Evolutionary conservation across 2,113 vertebrate species (phyloP), one percentile per base, ranked within the genome.

Genomic region (Chionis minor): DNA sequence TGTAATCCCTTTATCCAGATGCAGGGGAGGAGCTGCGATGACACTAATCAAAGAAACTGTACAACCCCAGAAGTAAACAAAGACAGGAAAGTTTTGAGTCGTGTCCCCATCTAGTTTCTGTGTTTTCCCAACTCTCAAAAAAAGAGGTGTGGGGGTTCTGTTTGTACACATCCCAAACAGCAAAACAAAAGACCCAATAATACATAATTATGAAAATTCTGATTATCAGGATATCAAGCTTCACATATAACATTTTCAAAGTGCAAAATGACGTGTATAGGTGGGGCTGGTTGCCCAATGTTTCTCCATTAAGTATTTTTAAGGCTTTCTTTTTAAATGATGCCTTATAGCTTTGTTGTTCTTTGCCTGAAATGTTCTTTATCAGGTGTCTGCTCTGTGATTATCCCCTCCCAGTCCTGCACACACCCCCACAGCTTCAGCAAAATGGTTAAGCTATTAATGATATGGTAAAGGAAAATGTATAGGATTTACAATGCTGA

Each of bases 1-100:
- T 82, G 87, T 94, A 92, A 91, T 93, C 85, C 35, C 42, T 88
- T 94, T 86, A 92, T 86, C 58, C 94, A 90, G 72, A 96, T 65
- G n/a, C 85, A 89, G 77, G 59, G 94, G 90, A 95, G 92, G 80
- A 91, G 85, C 79, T 87, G 80, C 14, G 6, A 55, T 74, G 49
- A 94, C 87, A 45, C 58, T 79, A 9, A 10, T 74, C 65, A 84
- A 92, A 93, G 84, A 70, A 95, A 92, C 70, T 61, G 35, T 88
- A 67, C 74, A 94, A 67, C 51, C 55, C 91, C 81, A 32, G 92
- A 95, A 95, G 62, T 63, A 86, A 96, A 88, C 70, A 91, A 58
- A 52, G 49, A 58, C 32, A 72, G 33, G 77, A 63, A 67, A 49
- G 12, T 32, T 84, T 86, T 54, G 52, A 72, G 27, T 88, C 23